Percentiles rank a stretch among this genome's conserved stretches.
Conservation (phyloP, 2,113 vertebrate genomes). For the Crotophaga sulcirostris region DNA sequence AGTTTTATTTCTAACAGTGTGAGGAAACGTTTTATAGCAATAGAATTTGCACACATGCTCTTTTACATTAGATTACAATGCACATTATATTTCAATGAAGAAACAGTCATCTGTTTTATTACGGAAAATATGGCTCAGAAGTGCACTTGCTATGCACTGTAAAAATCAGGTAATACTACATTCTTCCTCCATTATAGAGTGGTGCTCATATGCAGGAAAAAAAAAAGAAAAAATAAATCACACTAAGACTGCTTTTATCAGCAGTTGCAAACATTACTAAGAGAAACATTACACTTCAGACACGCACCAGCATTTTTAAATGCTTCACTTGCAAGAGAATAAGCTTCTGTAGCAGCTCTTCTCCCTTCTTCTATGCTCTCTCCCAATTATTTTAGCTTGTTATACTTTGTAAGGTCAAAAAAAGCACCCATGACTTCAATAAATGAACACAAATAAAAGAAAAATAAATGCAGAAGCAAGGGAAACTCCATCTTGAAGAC, state of each 20-base stretch:
- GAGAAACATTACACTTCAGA: neutral
- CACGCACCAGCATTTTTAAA: neutral
- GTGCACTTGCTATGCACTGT: neutral
- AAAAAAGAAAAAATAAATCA: neutral
- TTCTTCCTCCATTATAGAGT: neutral
- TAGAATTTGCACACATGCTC: neutral
- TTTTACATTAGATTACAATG: neutral
- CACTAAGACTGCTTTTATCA: neutral
- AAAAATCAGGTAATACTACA: neutral
- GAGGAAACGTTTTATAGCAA: neutral
- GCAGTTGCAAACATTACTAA: neutral
- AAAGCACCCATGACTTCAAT: neutral
- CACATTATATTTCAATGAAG: neutral
- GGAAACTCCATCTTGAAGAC: neutral
- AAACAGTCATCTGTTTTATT: neutral
- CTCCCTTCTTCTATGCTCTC: neutral
- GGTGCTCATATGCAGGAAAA: neutral
- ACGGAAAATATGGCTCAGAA: neutral
- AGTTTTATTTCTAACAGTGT: neutral
- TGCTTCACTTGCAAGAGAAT: neutral
- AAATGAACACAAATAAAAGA: neutral
- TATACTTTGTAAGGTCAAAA: neutral
- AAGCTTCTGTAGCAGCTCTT: neutral
- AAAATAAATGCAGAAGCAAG: neutral
- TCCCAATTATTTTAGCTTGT: neutral